Evolutionary conservation across 2,113 vertebrate species (phyloP).

Genomic region (Accipiter cooperii): DNA sequence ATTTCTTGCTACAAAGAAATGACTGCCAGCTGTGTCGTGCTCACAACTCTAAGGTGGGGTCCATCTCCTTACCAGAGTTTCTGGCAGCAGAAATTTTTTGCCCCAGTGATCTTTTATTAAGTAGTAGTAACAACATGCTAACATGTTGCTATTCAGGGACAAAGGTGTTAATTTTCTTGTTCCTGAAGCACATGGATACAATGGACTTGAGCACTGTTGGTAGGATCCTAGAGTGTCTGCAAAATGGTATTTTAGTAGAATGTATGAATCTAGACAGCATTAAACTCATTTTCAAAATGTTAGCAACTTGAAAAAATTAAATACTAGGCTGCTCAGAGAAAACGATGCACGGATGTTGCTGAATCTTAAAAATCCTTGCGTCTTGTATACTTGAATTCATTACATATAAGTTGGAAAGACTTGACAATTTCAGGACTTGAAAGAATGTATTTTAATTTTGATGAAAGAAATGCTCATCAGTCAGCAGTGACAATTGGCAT

Average conservation of each 20-base stretch:
- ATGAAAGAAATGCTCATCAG: background rate
- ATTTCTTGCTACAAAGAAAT: background rate
- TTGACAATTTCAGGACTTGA: background rate
- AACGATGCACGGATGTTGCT: background rate
- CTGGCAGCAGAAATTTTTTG: background rate
- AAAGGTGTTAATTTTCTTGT: background rate
- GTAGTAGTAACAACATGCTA: background rate
- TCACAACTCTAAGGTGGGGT: background rate
- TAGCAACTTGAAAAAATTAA: background rate
- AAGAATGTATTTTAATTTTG: constrained; percentile 18
- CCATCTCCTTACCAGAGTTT: background rate
- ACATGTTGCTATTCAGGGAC: background rate
- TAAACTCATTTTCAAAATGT: background rate
- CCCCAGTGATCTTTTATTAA: background rate
- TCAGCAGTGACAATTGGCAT: background rate
- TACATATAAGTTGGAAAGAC: background rate
- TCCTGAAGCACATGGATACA: background rate
- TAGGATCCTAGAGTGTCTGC: background rate
- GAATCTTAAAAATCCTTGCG: background rate
- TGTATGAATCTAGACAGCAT: background rate
- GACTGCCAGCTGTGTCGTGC: background rate
- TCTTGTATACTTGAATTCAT: background rate
- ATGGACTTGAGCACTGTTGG: background rate
- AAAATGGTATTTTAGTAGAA: background rate
- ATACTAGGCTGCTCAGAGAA: background rate